These are phyloP conservation scores for Tenthredo mesomela DNA, from an alignment of 2,888 invertebrate species.

Conservation along the genomic window DNA sequence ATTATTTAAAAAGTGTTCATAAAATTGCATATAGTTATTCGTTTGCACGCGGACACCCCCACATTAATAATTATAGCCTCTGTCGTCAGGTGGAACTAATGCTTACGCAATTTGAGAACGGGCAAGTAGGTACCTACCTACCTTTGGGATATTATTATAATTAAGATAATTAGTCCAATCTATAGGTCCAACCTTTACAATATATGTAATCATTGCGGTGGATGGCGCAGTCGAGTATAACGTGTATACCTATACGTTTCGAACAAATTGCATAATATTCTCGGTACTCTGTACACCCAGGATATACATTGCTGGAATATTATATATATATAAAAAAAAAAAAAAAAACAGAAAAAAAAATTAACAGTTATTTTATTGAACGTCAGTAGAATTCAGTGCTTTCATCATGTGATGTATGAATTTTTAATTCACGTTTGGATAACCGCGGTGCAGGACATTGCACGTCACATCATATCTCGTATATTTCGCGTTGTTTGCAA, in stretches of 20 bases:
- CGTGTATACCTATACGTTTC: neutral
- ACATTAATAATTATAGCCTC: neutral
- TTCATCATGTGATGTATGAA: neutral
- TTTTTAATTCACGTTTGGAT: conserved; percentile 5
- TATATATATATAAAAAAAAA: too few species aligned
- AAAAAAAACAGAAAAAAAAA: neutral
- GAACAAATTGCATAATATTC: neutral
- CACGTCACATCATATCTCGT: neutral
- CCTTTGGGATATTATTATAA: conserved; percentile 10
- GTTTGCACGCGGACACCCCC: neutral
- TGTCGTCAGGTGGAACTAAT: neutral
- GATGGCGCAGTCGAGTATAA: neutral
- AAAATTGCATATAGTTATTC: neutral
- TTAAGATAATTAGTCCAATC: conserved; percentile 9
- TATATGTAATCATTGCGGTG: neutral
- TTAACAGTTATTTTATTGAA: conserved; percentile 10
- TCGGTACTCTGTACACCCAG: neutral
- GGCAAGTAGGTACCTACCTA: neutral
- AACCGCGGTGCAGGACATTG: neutral
- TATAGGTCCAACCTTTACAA: neutral
- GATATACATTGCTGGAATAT: neutral
- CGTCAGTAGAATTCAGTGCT: neutral
- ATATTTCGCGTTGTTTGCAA: neutral
- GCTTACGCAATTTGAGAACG: neutral
- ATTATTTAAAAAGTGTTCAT: neutral